phyloP scores from a whole-genome alignment of 2,113 vertebrate genomes.

The Gallinago undulata region DNA sequence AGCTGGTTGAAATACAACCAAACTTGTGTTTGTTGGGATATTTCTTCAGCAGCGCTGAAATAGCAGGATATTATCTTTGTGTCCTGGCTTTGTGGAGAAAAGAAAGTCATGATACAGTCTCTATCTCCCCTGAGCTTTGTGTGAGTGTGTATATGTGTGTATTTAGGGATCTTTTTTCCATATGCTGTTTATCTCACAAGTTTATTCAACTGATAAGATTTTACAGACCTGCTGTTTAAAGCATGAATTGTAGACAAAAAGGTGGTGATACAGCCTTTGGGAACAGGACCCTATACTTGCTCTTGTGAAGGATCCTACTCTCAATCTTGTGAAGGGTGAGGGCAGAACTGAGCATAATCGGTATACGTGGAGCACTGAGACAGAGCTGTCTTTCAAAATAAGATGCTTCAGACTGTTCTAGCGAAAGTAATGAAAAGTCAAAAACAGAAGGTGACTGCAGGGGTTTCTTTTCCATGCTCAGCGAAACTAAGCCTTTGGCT shows the following conservation, averaged over 20 bases:
- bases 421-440: constrained; percentile 9
- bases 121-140: background rate
- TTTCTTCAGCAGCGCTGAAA: background rate
- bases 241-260: background rate
- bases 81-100: background rate
- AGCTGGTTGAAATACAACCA: background rate
- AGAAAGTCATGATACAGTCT: background rate
- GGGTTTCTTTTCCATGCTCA: background rate
- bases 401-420: constrained; percentile 7
- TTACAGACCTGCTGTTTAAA: background rate
- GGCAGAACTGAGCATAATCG: background rate
- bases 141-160: background rate
- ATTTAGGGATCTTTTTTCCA: background rate
- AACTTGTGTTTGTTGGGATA: background rate
- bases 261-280: background rate
- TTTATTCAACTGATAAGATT: background rate
- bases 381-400: constrained; percentile 18
- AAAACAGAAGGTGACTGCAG: constrained; percentile 14
- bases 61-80: background rate
- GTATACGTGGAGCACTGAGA: background rate
- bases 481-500: background rate
- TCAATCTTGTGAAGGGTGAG: background rate
- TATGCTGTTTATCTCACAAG: background rate
- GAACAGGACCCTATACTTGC: background rate
- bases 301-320: background rate